Evolutionary conservation across 1,140 invertebrate genomes (phyloP).

Genomic region (Scaptodrosophila lebanonensis): DNA sequence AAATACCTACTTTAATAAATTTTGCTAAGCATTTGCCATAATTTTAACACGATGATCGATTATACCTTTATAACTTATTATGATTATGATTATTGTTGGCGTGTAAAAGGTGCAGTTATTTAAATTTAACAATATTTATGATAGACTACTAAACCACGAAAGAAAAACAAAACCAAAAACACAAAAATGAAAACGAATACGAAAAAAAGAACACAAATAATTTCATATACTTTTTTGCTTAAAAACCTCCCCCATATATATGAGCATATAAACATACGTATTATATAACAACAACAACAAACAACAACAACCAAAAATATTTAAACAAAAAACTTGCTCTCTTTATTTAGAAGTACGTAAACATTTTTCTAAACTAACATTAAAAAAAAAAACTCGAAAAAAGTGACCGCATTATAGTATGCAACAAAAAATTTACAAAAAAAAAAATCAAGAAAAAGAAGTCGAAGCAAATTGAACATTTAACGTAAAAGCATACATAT

Average conservation of each 20-base stretch:
- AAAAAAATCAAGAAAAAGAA: conserved; percentile 12
- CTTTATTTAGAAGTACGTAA: conserved; percentile 70
- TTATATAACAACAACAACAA: conserved; percentile 35
- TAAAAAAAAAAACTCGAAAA: conserved; percentile 24
- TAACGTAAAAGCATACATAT: conserved; percentile 30
- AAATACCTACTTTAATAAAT: conserved; percentile 31
- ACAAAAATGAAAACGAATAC: conserved; percentile 5
- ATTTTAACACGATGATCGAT: conserved; percentile 45
- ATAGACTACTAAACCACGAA: conserved; percentile 46
- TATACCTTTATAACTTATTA: conserved; percentile 34
- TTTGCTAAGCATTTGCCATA: conserved; percentile 60
- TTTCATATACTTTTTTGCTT: conserved; percentile 69
- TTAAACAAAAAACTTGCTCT: conserved; percentile 63
- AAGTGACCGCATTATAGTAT: conserved; percentile 42
- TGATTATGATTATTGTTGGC: conserved; percentile 56
- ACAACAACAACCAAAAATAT: conserved; percentile 52
- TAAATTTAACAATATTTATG: conserved; percentile 59
- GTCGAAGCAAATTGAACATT: conserved; percentile 31
- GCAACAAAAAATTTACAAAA: conserved; percentile 21
- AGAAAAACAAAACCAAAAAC: conserved; percentile 23
- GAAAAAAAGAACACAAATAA: conserved; percentile 36
- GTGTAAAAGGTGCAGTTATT: conserved; percentile 50
- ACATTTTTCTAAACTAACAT: conserved; percentile 64
- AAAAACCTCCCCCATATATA: conserved; percentile 46
- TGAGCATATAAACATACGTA: conserved; percentile 41